phyloP scores from a whole-genome alignment of 2,888 invertebrate species.

The Spisula subtruncata region DNA sequence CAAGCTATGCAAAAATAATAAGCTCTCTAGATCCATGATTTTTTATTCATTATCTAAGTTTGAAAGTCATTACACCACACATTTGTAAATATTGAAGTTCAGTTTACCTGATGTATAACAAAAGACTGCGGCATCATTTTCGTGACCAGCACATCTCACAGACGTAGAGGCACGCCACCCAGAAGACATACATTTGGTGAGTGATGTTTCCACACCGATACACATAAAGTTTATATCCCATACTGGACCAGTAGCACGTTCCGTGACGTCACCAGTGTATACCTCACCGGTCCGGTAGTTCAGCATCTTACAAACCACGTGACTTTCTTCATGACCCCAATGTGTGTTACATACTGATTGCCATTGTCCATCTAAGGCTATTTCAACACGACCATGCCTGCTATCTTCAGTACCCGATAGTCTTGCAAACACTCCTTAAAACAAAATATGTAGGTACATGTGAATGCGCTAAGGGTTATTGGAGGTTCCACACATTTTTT shows the following conservation, averaged over 20 bases:
- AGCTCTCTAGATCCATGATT: no score
- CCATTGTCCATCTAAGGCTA: conserved; percentile 91
- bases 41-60: no score
- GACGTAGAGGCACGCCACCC: conserved; percentile 69
- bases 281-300: conserved; percentile 73
- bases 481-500: no score
- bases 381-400: conserved; percentile 89
- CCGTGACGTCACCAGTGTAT: conserved; percentile 64
- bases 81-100: no score
- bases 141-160: conserved; percentile 66
- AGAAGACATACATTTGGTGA: conserved; percentile 76
- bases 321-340: conserved; percentile 91
- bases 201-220: conserved; percentile 69
- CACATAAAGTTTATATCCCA: conserved; percentile 81
- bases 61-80: no score
- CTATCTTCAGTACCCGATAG: conserved; percentile 71
- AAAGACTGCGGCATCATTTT: conserved; percentile 76
- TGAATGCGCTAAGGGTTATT: no score
- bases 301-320: conserved; percentile 88
- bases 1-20: no score
- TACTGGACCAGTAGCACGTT: conserved; percentile 76
- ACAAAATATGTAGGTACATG: no score
- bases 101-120: conserved; percentile 76
- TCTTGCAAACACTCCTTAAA: conserved; percentile 75
- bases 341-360: conserved; percentile 93